Percentiles rank a stretch among this genome's conserved stretches.
These are phyloP conservation scores for Trichechus manatus DNA, from an alignment of 2,113 vertebrate genomes.

Conservation along the genomic window DNA sequence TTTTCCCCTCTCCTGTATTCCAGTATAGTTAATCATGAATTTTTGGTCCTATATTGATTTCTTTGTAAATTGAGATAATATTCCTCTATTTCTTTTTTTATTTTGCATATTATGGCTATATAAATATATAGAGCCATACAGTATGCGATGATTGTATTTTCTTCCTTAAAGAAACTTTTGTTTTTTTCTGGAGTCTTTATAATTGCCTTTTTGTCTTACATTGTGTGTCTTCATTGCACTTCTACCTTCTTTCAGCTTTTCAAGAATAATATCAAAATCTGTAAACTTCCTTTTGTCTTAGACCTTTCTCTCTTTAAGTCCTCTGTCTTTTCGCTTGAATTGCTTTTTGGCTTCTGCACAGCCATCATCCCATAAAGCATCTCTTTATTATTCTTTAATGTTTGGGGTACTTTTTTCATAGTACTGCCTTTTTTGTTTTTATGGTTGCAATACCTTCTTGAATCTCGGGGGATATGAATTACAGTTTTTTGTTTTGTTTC, in stretches of 20 bases:
- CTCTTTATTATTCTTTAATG: neutral
- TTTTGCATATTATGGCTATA: neutral
- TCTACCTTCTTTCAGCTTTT: neutral
- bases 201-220: conserved; percentile 32
- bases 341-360: neutral
- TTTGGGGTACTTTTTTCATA: neutral
- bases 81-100: conserved; percentile 11
- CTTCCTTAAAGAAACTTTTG: neutral
- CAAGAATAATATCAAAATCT: neutral
- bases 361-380: neutral
- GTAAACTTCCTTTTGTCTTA: neutral
- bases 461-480: neutral
- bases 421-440: neutral
- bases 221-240: neutral
- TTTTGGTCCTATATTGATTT: neutral
- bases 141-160: neutral
- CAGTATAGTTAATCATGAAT: neutral
- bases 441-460: neutral
- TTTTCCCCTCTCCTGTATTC: neutral
- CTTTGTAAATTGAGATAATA: conserved; percentile 32
- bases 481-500: conserved; percentile 4
- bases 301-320: neutral
- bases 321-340: neutral
- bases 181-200: neutral
- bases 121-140: neutral